Percentiles rank a stretch among this genome's conserved stretches.
These are phyloP conservation scores for Cecidostiba fungosa DNA, from an alignment of 2,888 invertebrate genomes.

Conservation along the genomic window DNA sequence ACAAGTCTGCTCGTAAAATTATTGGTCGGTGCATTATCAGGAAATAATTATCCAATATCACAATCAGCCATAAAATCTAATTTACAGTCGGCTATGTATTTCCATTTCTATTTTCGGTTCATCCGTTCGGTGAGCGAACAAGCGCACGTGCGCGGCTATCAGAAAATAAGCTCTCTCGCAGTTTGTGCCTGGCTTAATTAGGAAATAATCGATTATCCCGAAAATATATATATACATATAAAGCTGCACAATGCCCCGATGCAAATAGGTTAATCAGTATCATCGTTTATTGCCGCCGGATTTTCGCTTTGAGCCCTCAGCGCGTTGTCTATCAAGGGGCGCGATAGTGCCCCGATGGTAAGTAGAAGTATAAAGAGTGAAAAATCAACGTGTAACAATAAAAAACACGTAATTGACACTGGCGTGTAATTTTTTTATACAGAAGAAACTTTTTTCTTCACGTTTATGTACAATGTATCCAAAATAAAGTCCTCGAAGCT, in stretches of 20 bases:
- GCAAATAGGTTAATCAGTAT: slow-evolving; percentile 52
- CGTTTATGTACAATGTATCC: too few relatives aligned
- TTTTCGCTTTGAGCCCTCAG: slow-evolving; percentile 7
- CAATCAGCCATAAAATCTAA: background rate
- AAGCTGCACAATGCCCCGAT: slow-evolving; percentile 10
- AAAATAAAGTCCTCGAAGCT: too few relatives aligned
- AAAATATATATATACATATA: slow-evolving; percentile 11
- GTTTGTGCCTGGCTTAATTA: slow-evolving; percentile 31
- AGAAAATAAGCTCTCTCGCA: background rate
- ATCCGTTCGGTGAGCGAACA: background rate
- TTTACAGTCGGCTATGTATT: background rate
- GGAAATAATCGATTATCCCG: slow-evolving; percentile 38
- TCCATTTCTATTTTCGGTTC: background rate
- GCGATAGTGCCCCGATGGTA: too few relatives aligned
- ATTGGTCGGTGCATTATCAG: background rate
- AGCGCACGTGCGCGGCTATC: background rate
- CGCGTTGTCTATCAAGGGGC: too few relatives aligned
- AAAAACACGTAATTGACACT: too few relatives aligned
- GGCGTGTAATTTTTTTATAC: too few relatives aligned
- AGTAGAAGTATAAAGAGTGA: too few relatives aligned
- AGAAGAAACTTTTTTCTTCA: too few relatives aligned
- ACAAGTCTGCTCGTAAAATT: background rate
- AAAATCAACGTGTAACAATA: too few relatives aligned
- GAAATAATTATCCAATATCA: background rate
- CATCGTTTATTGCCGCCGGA: slow-evolving; percentile 16